phyloP scores from a whole-genome alignment of 2,113 vertebrate genomes.

The Pitta sordida region DNA sequence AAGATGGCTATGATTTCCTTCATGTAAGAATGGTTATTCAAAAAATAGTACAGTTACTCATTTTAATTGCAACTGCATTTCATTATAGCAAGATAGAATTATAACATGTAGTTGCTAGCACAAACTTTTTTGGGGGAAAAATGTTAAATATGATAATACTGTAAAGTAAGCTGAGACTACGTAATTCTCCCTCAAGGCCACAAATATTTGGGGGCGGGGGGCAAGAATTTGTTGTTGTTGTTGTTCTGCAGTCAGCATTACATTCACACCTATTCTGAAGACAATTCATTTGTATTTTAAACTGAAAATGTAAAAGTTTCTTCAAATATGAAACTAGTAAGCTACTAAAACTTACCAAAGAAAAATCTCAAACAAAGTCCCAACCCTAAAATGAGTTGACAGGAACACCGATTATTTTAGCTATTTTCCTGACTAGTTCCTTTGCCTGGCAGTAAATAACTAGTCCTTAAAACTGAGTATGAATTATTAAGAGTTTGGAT shows the following conservation, averaged over 20 bases:
- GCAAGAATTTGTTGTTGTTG: not conserved
- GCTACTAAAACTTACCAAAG: not conserved
- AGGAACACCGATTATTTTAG: not conserved
- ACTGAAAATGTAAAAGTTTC: not conserved
- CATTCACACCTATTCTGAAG: slow-evolving; percentile 28
- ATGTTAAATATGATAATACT: not conserved
- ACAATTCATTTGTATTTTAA: slow-evolving; percentile 33
- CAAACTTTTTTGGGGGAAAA: not conserved
- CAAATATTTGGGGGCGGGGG: not conserved
- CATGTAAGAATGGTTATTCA: not conserved
- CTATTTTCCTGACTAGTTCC: slow-evolving; percentile 29
- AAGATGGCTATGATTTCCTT: not conserved
- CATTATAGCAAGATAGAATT: not conserved
- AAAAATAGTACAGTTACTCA: not conserved
- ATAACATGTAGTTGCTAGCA: not conserved
- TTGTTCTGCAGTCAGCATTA: slow-evolving; percentile 12
- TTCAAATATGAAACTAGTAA: not conserved
- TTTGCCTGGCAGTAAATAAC: slow-evolving; percentile 60
- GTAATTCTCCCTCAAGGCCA: not conserved
- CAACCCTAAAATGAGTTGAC: not conserved
- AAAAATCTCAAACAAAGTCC: slow-evolving; percentile 22
- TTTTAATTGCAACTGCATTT: not conserved
- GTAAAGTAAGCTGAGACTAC: not conserved
- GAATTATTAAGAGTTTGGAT: slow-evolving; percentile 63
- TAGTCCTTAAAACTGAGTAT: slow-evolving; percentile 55